Base-by-base conservation (phyloP, 2,888 invertebrate species). In the Thymelicus lineola region DNA sequence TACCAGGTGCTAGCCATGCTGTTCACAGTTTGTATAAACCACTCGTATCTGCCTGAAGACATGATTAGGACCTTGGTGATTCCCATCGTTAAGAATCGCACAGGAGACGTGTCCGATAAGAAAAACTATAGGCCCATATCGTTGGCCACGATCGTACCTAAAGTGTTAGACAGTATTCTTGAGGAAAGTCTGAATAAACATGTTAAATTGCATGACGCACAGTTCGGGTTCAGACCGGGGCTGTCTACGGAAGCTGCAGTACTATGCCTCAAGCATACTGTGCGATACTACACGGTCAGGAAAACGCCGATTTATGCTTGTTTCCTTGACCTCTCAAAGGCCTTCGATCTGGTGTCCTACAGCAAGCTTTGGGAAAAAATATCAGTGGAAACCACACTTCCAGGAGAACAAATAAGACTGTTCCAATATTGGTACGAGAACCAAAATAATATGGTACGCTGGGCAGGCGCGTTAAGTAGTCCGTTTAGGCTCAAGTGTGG, bases 121-220 rank as follows among this genome's bases (percentile, higher is more conserved):
- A 38, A 7, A 5, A 76, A 78, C 62, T 78, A 77, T 59, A 70
- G 75, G 17, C 76, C 74, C 4, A 75, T 75, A 7, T 77, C 75
- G 1, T 60, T 75, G 9, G 75, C 77, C 14, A 75, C 75, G 35
- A 65, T 75, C 9, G 59, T 73, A 9, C 75, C 76, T 6, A 75
- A 76, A 62, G 72, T 74, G 42, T 38, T 75, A 35, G 77, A 76
- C 53, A 62, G 75, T 61, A 9, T 77, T 70, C 71, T 75, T 2
- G 60, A 74, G 55, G 7, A 17, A 17, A 58, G 71, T 0, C 59
- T 76, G 2, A 45, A 55, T 1, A 17, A 65, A 10, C 57, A 68
- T 45, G 3, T 74, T 7, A 17, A 55, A 7, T 15, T 72, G 7
- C 59, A 74, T 48, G 73, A 75, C 53, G 62, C 66, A 0, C 75